A percentile compares a stretch with the other conserved stretches of the same genome.
These are phyloP conservation scores for Micronycteris hirsuta DNA, from an alignment of 2,113 vertebrate species.

Conservation along the genomic window DNA sequence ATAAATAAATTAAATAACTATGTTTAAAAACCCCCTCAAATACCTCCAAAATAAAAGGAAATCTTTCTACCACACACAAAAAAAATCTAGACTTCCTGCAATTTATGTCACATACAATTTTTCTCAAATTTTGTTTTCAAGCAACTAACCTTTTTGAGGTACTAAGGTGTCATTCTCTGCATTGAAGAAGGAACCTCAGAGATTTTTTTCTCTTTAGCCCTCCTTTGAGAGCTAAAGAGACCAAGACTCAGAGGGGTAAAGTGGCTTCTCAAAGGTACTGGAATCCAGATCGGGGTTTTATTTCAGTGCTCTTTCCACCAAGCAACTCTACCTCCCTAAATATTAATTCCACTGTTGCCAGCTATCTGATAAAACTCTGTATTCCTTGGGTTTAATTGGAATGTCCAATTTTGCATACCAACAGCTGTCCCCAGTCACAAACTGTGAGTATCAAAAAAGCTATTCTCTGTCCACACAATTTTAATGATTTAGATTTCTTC, in stretches of 20 bases:
- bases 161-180: background rate
- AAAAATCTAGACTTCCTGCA: background rate
- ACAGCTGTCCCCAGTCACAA: background rate
- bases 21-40: no score
- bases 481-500: conserved; percentile 55
- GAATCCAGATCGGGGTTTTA: background rate
- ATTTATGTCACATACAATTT: background rate
- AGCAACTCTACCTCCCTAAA: background rate
- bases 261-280: background rate
- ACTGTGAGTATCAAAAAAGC: conserved; percentile 12
- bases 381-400: conserved; percentile 13
- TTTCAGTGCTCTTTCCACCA: background rate
- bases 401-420: background rate
- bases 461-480: conserved; percentile 31
- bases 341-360: background rate
- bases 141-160: background rate
- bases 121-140: background rate
- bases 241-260: background rate
- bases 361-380: background rate
- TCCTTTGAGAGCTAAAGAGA: background rate
- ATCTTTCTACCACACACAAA: no score
- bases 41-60: no score
- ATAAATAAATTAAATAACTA: no score
- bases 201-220: no score
- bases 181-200: background rate